These are phyloP conservation scores for Hippocampus kuda DNA, from an alignment of 2,797 vertebrate genomes.

Conservation along the genomic window DNA sequence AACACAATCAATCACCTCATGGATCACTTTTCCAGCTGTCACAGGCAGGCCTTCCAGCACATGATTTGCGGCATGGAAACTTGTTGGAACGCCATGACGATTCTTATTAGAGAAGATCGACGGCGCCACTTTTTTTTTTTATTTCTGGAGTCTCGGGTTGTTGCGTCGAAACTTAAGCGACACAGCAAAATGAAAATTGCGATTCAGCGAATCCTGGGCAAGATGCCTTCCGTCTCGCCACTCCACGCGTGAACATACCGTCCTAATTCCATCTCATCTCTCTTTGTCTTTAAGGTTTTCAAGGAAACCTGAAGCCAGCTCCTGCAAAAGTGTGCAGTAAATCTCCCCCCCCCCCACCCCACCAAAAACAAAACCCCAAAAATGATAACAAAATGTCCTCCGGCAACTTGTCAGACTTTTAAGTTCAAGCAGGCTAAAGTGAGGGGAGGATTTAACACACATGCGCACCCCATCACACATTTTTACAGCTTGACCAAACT, in stretches of 20 bases:
- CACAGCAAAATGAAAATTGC: not conserved
- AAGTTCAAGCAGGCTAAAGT: not conserved
- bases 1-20: not conserved
- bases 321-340: too few species aligned
- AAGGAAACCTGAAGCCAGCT: too few species aligned
- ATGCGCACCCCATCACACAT: not conserved
- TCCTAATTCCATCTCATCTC: too few species aligned
- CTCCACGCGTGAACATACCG: too few species aligned
- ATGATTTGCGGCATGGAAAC: conserved; percentile 1
- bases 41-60: not conserved
- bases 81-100: not conserved
- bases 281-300: not conserved
- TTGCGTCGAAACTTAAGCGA: not conserved
- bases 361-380: not conserved
- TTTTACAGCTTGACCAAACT: not conserved
- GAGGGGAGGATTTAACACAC: not conserved
- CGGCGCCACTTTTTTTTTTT: not conserved
- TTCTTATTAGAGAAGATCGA: not conserved
- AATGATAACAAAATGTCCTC: not conserved
- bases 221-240: not conserved
- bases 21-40: conserved; percentile 2
- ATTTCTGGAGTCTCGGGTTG: not conserved
- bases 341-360: too few species aligned
- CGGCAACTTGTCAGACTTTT: not conserved
- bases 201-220: not conserved